Evolutionary conservation across 2,888 invertebrate species (phyloP).

Genomic region (Eupeodes latifasciatus): DNA sequence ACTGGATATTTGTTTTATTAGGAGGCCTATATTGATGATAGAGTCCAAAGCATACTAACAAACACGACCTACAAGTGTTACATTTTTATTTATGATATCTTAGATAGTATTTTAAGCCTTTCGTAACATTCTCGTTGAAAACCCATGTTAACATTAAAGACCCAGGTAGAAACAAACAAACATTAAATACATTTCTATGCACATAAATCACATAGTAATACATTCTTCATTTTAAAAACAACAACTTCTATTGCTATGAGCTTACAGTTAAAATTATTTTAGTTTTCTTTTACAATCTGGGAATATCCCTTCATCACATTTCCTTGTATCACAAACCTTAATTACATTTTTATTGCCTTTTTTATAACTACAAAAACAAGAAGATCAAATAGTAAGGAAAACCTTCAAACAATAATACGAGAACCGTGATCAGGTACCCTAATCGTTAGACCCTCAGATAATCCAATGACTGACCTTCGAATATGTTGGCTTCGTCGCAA

Average conservation of each 20-base stretch:
- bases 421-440: conserved; percentile 46
- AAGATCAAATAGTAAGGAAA: background rate
- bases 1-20: too few species aligned
- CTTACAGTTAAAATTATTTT: background rate
- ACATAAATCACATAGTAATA: background rate
- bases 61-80: too few species aligned
- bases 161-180: background rate
- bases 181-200: background rate
- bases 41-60: too few species aligned
- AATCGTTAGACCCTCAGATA: conserved; percentile 36
- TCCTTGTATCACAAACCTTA: conserved; percentile 30
- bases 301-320: conserved; percentile 46
- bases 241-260: background rate
- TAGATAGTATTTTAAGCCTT: too few species aligned
- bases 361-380: background rate
- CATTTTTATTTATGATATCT: too few species aligned
- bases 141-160: too few species aligned
- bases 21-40: too few species aligned
- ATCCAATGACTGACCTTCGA: conserved; percentile 66
- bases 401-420: conserved; percentile 56
- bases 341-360: conserved; percentile 34
- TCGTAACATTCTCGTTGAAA: too few species aligned
- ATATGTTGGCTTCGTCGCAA: conserved; percentile 79
- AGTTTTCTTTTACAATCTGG: conserved; percentile 22
- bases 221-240: background rate